Conservation (phyloP, 2,797 vertebrate species). For the Erpetoichthys calabaricus region DNA sequence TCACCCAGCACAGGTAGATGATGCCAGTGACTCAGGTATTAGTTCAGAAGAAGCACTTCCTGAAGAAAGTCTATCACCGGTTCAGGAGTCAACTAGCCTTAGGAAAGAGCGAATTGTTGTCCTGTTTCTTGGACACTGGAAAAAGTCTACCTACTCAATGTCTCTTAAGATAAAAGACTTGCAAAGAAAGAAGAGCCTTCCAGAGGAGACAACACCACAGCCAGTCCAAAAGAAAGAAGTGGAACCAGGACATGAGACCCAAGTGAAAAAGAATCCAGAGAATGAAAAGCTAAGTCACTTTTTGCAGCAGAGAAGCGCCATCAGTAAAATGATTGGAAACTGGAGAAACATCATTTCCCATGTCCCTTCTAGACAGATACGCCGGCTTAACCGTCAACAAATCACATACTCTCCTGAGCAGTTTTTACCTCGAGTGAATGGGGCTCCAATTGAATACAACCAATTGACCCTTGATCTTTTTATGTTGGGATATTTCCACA, state of each 20-base stretch:
- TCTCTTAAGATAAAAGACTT: constrained; percentile 41
- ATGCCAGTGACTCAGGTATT: constrained; percentile 53
- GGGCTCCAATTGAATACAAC: constrained; percentile 54
- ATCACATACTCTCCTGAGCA: constrained; percentile 76
- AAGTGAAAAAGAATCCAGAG: constrained; percentile 32
- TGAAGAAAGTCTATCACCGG: constrained; percentile 21
- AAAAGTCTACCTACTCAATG: constrained; percentile 62
- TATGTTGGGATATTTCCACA: constrained; percentile 95
- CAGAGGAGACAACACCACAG: constrained; percentile 9
- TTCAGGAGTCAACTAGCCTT: constrained; percentile 54
- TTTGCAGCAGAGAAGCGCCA: constrained; percentile 63
- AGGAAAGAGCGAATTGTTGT: constrained; percentile 81
- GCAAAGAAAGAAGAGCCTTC: constrained; percentile 40
- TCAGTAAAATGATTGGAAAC: constrained; percentile 68
- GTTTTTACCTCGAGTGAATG: constrained; percentile 65
- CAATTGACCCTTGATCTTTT: constrained; percentile 82
- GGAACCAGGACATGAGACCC: constrained; percentile 14
- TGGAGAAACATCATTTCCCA: constrained; percentile 70
- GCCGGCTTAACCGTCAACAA: constrained; percentile 46
- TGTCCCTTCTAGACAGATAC: constrained; percentile 58
- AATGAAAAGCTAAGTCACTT: constrained; percentile 54
- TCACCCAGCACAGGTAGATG: constrained; percentile 28
- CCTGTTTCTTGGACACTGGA: constrained; percentile 88
- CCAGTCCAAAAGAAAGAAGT: constrained; percentile 11
- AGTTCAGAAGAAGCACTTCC: constrained; percentile 45